These are phyloP conservation scores for Hormaphis cornu DNA, from an alignment of 1,140 invertebrate species.

Conservation along the genomic window DNA sequence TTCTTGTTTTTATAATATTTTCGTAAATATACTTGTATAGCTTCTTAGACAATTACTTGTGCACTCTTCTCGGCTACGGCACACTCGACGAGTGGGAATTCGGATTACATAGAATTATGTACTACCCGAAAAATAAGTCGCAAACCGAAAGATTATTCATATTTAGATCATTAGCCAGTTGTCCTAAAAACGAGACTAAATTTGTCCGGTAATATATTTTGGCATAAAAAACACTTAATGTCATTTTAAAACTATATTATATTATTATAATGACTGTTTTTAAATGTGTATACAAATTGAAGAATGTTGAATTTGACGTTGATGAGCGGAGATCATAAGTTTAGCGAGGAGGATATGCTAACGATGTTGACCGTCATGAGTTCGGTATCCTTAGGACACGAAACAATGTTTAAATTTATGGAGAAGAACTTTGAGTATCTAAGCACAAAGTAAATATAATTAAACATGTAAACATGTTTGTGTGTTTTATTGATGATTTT, in stretches of 20 bases:
- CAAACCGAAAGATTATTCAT: constrained; percentile 63
- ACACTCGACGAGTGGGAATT: constrained; percentile 67
- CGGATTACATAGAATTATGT: constrained; percentile 59
- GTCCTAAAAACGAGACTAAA: constrained; percentile 56
- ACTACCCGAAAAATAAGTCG: constrained; percentile 56
- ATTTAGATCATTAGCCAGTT: constrained; percentile 62
- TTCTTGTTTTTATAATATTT: neutral
- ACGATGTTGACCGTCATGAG: constrained; percentile 61
- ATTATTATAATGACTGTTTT: too few relatives aligned
- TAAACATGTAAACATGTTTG: too few relatives aligned
- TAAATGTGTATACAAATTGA: neutral
- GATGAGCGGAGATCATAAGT: constrained; percentile 49
- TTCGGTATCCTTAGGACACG: constrained; percentile 55
- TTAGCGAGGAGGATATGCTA: constrained; percentile 61
- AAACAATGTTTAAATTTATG: constrained; percentile 58
- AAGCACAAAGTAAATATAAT: constrained; percentile 49
- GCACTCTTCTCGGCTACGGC: constrained; percentile 67
- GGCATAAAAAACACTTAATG: too few relatives aligned
- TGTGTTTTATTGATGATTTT: neutral
- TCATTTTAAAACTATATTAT: too few relatives aligned
- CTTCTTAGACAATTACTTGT: constrained; percentile 59
- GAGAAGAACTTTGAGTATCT: constrained; percentile 54
- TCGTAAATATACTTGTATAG: constrained; percentile 45
- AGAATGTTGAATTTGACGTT: constrained; percentile 57
- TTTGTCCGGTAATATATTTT: constrained; percentile 48